Base-by-base conservation (phyloP, 2,888 invertebrate genomes). In the Agrilus cyanescens region DNA sequence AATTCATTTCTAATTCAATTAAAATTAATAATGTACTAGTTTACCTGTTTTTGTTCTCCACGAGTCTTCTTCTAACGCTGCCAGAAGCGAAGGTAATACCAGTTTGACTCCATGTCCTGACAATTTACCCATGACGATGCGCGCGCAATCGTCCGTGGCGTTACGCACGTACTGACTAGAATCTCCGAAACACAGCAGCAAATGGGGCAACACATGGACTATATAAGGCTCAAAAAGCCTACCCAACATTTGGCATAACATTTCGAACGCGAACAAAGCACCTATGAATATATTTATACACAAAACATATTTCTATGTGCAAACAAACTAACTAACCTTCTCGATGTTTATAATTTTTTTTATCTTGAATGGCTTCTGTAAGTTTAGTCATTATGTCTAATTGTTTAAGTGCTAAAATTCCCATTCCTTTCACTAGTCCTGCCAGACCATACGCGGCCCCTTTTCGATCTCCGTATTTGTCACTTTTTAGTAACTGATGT, bases 221-320 rank as follows among this genome's bases (percentile, higher is more conserved):
- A 98, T 91, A 71, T 98, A 98, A 0, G 98, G 98, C 69, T 98
- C 98, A 71, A 98, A 98, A 44, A 97, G 73, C 36, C 95, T 83
- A 1, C 97, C 97, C 57, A 98, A 75, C 78, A 89, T 89, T 55
- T 82, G 82, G 67, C 94, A 95, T 35, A 96, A 74, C 81, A 95
- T 93, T 73, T 97, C 97, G 69, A 98, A 90, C 0, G 96, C 96
- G 71, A 98, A 91, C 40, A 98, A 70, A 0, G 96, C 94, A 40
- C 91, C 84, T 82, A 63, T 2, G 60, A 59, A 38, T 25, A 41
- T 12, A 20, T 10, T 15, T 16, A 29, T 12, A 38, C 18, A 41
- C 18, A n/a, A 29, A 12, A 38, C 3, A 5, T 31, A 2, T 12
- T 25, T 37, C 13, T 18, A 4, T 14, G 31, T 25, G n/a, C 1